These are phyloP conservation scores for Andrena cerasifolii DNA, from an alignment of 1,140 invertebrate species.

Conservation along the genomic window DNA sequence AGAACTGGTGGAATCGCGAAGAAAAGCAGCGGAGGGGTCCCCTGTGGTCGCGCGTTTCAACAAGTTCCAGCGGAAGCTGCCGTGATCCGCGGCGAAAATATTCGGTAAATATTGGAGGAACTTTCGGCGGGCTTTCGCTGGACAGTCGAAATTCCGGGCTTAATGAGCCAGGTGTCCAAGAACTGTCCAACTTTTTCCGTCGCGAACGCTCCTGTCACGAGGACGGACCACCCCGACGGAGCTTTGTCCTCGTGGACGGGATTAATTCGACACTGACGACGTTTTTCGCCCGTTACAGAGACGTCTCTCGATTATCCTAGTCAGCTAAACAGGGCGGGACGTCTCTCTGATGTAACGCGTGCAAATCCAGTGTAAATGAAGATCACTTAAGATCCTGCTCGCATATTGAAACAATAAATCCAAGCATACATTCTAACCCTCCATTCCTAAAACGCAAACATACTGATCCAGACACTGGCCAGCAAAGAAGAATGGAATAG, in stretches of 20 bases:
- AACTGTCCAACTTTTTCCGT: conserved; percentile 16
- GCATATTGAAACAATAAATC: no score
- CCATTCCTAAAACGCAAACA: no score
- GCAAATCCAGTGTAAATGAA: background rate
- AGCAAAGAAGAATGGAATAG: background rate
- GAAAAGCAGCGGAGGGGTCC: no score
- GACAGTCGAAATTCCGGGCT: conserved; percentile 14
- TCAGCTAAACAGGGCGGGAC: background rate
- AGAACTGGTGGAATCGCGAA: no score
- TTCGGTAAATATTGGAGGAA: conserved; percentile 24
- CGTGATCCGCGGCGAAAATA: background rate
- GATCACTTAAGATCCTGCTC: no score
- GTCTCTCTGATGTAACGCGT: background rate
- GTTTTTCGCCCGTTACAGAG: background rate
- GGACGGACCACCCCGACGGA: background rate
- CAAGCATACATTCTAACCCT: no score
- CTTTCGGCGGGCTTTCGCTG: background rate
- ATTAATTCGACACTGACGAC: conserved; percentile 56
- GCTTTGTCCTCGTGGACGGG: conserved; percentile 7
- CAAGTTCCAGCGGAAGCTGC: background rate
- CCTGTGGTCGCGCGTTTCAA: background rate
- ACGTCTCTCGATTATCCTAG: background rate
- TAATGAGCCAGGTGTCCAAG: conserved; percentile 17
- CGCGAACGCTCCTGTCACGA: background rate
- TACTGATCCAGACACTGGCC: no score